Evolutionary conservation across 2,888 invertebrate genomes (phyloP).

Genomic region (Drosophila bunnanda): DNA sequence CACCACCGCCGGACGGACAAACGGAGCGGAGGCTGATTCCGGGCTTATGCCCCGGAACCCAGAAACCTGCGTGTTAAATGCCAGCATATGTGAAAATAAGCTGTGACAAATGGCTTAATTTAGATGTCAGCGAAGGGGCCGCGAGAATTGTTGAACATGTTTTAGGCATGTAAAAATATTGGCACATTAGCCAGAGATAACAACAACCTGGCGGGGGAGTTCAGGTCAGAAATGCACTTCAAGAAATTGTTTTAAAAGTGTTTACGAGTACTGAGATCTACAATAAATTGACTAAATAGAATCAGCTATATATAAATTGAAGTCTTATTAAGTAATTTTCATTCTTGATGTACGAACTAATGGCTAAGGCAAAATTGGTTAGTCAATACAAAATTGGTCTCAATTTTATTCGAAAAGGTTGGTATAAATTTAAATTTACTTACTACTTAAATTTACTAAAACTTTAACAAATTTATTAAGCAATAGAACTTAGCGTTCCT

Average conservation of each 20-base stretch:
- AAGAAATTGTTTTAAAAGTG: background rate
- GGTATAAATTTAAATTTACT: background rate
- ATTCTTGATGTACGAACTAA: background rate
- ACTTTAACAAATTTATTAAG: background rate
- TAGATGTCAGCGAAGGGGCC: conserved; percentile 72
- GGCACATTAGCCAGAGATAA: conserved; percentile 73
- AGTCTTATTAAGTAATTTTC: conserved; percentile 4
- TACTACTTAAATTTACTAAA: no score
- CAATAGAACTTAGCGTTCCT: background rate
- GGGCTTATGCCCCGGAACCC: conserved; percentile 27
- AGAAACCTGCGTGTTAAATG: conserved; percentile 81
- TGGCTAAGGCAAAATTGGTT: background rate
- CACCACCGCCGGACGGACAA: conserved; percentile 47
- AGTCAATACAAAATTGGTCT: background rate
- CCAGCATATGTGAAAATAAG: conserved; percentile 85
- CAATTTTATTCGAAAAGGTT: background rate
- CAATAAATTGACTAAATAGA: background rate
- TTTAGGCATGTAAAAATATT: conserved; percentile 74
- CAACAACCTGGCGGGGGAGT: conserved; percentile 47
- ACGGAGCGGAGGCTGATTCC: conserved; percentile 17
- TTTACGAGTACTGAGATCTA: background rate
- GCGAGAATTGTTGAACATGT: conserved; percentile 66
- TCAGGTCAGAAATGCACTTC: background rate
- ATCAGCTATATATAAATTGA: background rate
- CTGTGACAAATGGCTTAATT: conserved; percentile 85